Conservation (phyloP, 2,797 vertebrate species). For the Tangara arthus region DNA sequence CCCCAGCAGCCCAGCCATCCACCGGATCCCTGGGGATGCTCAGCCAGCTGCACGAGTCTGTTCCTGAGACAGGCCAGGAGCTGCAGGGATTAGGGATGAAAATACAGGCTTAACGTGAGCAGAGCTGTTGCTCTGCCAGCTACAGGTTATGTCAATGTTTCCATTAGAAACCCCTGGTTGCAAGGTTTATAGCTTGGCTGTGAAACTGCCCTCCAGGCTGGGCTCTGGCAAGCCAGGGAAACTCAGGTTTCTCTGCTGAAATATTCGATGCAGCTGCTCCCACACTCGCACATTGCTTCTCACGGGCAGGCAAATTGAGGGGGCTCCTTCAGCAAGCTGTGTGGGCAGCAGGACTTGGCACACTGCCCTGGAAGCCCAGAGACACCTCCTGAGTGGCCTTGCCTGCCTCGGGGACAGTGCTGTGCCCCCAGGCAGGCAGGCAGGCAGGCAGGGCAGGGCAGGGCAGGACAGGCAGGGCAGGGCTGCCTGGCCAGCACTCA, state of each 20-base stretch:
- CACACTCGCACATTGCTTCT: not conserved
- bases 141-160: constrained; percentile 73
- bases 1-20: not conserved
- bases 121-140: constrained; percentile 44
- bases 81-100: not conserved
- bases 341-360: not conserved
- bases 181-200: constrained; percentile 64
- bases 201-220: constrained; percentile 65
- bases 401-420: not conserved
- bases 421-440: not conserved
- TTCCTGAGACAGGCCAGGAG: not conserved
- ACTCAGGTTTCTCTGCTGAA: constrained; percentile 10
- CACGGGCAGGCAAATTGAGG: fast-evolving
- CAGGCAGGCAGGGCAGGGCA: not conserved
- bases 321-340: not conserved
- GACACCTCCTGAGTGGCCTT: not conserved
- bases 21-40: not conserved
- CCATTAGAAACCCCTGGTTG: constrained; percentile 61
- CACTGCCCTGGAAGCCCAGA: not conserved
- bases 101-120: not conserved
- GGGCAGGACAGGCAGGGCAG: not conserved
- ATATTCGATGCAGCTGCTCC: not conserved
- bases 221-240: constrained; percentile 49
- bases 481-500: not conserved
- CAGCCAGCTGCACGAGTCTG: not conserved